A percentile compares a stretch with the other conserved stretches of the same genome.
Conservation (phyloP, 2,797 vertebrate species). For the Fundulus diaphanus region DNA sequence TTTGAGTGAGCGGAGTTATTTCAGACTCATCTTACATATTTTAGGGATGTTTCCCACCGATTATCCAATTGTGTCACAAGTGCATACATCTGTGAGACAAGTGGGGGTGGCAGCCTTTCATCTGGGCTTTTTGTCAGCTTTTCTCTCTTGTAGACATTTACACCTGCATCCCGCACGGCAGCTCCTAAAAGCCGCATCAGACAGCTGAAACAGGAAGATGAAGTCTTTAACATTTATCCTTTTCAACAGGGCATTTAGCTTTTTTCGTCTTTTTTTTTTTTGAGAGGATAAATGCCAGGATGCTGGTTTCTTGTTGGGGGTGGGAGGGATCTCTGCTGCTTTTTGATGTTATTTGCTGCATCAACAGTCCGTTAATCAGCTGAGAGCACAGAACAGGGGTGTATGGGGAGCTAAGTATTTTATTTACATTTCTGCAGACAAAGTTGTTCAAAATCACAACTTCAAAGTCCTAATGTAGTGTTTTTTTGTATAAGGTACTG, state of each 20-base stretch:
- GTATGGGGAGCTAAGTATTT: neutral
- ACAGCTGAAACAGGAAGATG: neutral
- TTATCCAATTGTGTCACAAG: conserved; percentile 6
- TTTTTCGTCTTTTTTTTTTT: neutral
- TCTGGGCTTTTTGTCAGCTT: conserved; percentile 4
- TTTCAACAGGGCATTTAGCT: neutral
- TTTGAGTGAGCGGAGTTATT: conserved; percentile 87
- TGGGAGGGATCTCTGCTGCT: neutral
- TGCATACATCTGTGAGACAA: neutral
- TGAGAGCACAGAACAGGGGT: neutral
- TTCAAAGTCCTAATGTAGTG: neutral
- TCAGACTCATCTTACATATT: conserved; percentile 2
- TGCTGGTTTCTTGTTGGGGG: neutral
- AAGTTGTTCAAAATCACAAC: neutral
- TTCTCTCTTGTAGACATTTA: neutral
- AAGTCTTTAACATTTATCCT: conserved; percentile 2
- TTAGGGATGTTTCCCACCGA: neutral
- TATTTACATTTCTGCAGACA: neutral
- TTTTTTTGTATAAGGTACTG: neutral
- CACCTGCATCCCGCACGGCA: neutral
- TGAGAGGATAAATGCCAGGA: neutral
- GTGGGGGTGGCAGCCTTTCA: conserved; percentile 6
- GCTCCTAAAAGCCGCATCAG: neutral
- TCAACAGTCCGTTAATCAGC: neutral
- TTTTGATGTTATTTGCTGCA: neutral